Base-by-base conservation (phyloP, 2,888 invertebrate species). In the Bombylius discolor region DNA sequence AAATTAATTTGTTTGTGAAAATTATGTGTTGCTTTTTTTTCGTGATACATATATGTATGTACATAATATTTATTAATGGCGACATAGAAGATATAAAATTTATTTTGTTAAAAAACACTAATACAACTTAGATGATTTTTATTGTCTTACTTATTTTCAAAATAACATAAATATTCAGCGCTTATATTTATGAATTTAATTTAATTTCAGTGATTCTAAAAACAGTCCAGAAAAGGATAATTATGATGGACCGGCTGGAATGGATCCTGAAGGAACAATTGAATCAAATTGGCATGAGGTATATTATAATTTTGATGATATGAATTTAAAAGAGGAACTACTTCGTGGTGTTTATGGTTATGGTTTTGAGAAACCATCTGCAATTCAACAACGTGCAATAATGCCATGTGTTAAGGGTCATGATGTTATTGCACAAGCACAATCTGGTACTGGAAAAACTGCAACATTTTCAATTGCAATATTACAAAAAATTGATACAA, bases 361-460 rank as follows among this genome's bases (percentile, higher is more conserved):
- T 79, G 99, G 99, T 83, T 99, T 99, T 75, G 98, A 99, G 74
- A 97, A 97, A 73, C 99, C 99, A 58, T 99, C 98, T 34, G 97
- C 98, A 63, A 99, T 99, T 72, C 99, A 99, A 76, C 97, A 99
- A 76, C 85, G 98, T 70, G 98, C 99, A 62, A 99, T 99, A 71
- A 87, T 97, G 77, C 99, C 99, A 57, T 98, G 97, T 77, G 89
- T 91, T 60, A 86, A 85, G 73, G 95, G 94, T 58, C 87, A 85
- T 70, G 99, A 99, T 78, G 98, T 99, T 59, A 99, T 99, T 77
- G 99, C 99, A 67, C 99, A 99, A 78, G 99, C 99, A 64, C 99
- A 99, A 80, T 99, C 99, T 65, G 98, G 90, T 75, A 99, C 99
- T 74, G 99, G 99, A 63, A 99, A 99, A 79, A 99, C 99, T 55